Evolutionary conservation across 1,140 invertebrate genomes (phyloP).

Genomic region (Drosophila biarmipes): DNA sequence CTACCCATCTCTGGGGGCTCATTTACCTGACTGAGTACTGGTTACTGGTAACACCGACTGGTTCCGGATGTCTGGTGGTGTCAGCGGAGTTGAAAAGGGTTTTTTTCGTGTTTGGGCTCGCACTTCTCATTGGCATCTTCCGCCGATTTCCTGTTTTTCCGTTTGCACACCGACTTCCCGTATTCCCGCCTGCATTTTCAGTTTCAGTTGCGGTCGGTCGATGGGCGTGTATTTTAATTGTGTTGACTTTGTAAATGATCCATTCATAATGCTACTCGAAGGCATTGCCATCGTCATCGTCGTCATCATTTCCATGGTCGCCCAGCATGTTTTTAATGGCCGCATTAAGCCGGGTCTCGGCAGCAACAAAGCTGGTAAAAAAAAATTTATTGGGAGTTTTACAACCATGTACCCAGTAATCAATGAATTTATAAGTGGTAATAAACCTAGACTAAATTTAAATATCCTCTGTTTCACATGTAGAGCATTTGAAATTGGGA

Average conservation of each 20-base stretch:
- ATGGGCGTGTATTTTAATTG: slow-evolving; percentile 69
- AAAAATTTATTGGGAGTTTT: slow-evolving; percentile 19
- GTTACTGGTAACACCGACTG: slow-evolving; percentile 13
- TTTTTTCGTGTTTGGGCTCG: slow-evolving; percentile 10
- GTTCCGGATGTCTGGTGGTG: slow-evolving; percentile 28
- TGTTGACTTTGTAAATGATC: slow-evolving; percentile 80
- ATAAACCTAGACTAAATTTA: too few species aligned
- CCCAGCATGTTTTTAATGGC: slow-evolving; percentile 57
- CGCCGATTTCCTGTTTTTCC: slow-evolving; percentile 22
- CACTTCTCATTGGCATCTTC: slow-evolving; percentile 41
- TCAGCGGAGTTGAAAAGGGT: slow-evolving; percentile 54
- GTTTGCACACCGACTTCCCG: not conserved
- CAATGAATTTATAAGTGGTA: not conserved
- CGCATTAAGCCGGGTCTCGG: slow-evolving; percentile 44
- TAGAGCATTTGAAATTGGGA: too few species aligned
- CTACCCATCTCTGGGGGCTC: not conserved
- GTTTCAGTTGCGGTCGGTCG: slow-evolving; percentile 29
- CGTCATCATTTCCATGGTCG: slow-evolving; percentile 11
- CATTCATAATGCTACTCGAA: slow-evolving; percentile 73
- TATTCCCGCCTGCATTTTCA: slow-evolving; percentile 14
- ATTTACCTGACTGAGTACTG: slow-evolving; percentile 25
- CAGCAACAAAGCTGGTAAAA: slow-evolving; percentile 5
- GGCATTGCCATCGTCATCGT: slow-evolving; percentile 31
- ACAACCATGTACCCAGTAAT: slow-evolving; percentile 11
- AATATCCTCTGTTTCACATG: not conserved